Base-by-base conservation (phyloP, 2,888 invertebrate genomes). In the Drosophila dives region DNA sequence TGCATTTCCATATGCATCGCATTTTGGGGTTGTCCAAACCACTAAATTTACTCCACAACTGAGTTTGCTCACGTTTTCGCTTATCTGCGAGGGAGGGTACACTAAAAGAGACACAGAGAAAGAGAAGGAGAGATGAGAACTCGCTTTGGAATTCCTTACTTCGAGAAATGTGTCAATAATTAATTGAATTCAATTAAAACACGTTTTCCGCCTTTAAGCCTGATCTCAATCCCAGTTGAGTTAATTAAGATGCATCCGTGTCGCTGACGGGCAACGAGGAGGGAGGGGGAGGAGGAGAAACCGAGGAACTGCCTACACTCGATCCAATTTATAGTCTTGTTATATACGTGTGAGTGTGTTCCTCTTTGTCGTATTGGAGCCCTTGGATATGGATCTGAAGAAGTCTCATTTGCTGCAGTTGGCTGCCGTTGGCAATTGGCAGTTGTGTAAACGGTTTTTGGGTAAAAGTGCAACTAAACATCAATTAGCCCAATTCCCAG, bases 401-500 rank as follows among this genome's bases (percentile, higher is more conserved):
- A 64, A 72, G 69, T 66, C 68, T 59, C 70, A 68, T 73, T 63
- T 63, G 67, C 51, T 63, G 65, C 42, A 60, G 65, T 58, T 29
- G 40, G 56, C 33, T 12, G 65, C 26, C 36, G 20, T 40, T 11
- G 55, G 33, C 38, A 56, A 67, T 60, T 77, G 71, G 70, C 67
- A 71, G 65, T 75, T 80, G 78, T 83, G 82, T 87, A 89, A 90
- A 90, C 87, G 83, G 86, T 86, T 90, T 89, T 90, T 83, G 83
- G 89, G 88, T 91, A 92, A 92, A 91, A 92, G 91, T 92, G 91
- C 92, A 92, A 87, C 92, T 91, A 88, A 91, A 90, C 86, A 91
- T 85, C 92, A 92, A 92, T 92, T 92, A 92, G 90, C 92, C 92
- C 89, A 91, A 86, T 92, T 92, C 92, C 91, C 92, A 91, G 89